Evolutionary conservation across 2,113 vertebrate species (phyloP).

Genomic region (Boulengeromyrus knoepffleri): DNA sequence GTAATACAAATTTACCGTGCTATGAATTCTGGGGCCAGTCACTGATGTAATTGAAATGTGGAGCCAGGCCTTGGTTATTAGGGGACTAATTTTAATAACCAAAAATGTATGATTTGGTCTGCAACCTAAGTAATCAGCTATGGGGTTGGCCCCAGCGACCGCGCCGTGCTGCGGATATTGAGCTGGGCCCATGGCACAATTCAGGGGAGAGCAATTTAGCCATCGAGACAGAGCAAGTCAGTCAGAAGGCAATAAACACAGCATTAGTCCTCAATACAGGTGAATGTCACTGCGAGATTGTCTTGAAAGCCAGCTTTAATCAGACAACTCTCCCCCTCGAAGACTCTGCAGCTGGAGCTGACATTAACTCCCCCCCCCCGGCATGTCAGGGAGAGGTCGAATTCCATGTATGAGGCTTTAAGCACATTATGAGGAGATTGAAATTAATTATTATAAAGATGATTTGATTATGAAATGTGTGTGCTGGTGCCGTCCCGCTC

Average conservation of each 20-base stretch:
- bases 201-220: background rate
- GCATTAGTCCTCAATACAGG: slow-evolving; percentile 48
- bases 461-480: slow-evolving; percentile 22
- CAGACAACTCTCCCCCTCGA: slow-evolving; percentile 30
- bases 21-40: background rate
- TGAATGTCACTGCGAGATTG: slow-evolving; percentile 48
- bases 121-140: background rate
- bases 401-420: slow-evolving; percentile 34
- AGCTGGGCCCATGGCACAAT: background rate
- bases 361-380: slow-evolving; percentile 40
- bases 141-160: background rate
- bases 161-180: background rate
- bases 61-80: background rate
- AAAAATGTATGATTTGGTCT: slow-evolving; percentile 4
- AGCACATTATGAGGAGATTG: slow-evolving; percentile 37
- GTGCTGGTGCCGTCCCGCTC: background rate
- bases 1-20: slow-evolving; percentile 21
- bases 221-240: slow-evolving; percentile 31
- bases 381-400: slow-evolving; percentile 37
- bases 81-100: background rate
- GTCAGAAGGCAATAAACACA: slow-evolving; percentile 45
- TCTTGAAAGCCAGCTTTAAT: slow-evolving; percentile 52
- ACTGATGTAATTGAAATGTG: slow-evolving; percentile 9
- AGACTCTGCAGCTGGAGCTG: slow-evolving; percentile 37
- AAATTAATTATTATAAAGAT: slow-evolving; percentile 37